Conservation (phyloP, 2,797 vertebrate species). For the Eulemur rubriventer region DNA sequence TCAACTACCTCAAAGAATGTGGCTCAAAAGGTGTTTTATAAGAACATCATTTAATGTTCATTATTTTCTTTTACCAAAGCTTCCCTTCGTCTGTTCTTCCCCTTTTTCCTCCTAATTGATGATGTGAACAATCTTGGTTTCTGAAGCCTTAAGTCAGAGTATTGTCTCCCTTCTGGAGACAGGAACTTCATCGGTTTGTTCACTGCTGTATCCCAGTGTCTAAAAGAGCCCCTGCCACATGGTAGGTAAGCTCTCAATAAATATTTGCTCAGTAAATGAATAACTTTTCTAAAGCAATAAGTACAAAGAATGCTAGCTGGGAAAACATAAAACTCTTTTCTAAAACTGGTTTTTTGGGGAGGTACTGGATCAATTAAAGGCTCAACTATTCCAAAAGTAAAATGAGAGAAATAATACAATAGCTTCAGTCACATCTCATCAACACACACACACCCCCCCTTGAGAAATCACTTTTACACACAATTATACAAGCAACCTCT, state of each 20-base stretch:
- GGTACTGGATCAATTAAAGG: background rate
- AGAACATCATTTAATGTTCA: background rate
- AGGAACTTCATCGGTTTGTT: background rate
- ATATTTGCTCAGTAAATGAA: conserved; percentile 52
- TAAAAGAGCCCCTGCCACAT: background rate
- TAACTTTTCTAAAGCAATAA: conserved; percentile 25
- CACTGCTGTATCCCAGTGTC: background rate
- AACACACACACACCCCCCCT: too few relatives aligned
- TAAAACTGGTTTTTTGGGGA: background rate
- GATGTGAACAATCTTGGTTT: background rate
- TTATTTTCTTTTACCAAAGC: background rate
- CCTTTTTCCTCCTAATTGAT: background rate
- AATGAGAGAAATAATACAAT: background rate
- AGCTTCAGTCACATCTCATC: background rate
- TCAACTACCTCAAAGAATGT: background rate
- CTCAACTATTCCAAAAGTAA: background rate
- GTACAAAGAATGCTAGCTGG: background rate
- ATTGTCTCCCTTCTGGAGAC: background rate
- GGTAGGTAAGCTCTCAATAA: background rate
- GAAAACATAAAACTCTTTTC: background rate
- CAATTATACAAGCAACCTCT: background rate
- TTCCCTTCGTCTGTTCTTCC: background rate
- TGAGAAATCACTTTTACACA: background rate
- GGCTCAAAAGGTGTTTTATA: background rate
- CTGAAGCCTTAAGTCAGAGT: background rate